A percentile compares a stretch with the other conserved stretches of the same genome.
Evolutionary conservation across 2,113 vertebrate species (phyloP).

Genomic region (Crotalus horridus): DNA sequence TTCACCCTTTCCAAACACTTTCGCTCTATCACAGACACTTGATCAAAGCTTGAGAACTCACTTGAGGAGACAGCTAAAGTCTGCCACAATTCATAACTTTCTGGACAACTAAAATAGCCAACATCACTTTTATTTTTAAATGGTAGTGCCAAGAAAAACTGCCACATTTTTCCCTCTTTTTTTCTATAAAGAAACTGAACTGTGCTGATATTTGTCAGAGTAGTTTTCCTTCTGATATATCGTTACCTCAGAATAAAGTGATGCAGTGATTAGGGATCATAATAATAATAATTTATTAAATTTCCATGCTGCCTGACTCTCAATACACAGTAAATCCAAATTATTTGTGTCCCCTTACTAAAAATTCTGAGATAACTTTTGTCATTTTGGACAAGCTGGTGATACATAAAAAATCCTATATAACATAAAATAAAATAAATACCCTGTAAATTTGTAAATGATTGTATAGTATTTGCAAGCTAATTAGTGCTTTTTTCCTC

Average conservation of each 20-base stretch:
- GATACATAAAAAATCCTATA: not conserved
- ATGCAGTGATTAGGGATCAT: not conserved
- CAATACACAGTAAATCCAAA: constrained; percentile 14
- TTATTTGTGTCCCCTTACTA: not conserved
- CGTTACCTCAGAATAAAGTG: not conserved
- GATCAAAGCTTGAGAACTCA: not conserved
- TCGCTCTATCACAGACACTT: not conserved
- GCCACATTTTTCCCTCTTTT: not conserved
- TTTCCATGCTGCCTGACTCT: not conserved
- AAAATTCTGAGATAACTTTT: constrained; percentile 18
- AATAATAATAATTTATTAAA: not conserved
- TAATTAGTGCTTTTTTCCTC: constrained; percentile 6
- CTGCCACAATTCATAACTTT: constrained; percentile 14
- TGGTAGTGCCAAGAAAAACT: not conserved
- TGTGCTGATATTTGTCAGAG: not conserved
- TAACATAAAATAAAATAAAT: not conserved
- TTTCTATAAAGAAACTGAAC: not conserved
- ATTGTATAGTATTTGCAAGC: not conserved
- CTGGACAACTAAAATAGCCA: not conserved
- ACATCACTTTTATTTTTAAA: not conserved
- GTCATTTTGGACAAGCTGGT: constrained; percentile 14
- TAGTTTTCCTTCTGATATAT: not conserved
- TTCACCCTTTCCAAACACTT: not conserved
- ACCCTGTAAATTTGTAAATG: not conserved
- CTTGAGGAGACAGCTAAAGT: not conserved